Percentiles rank a stretch among this genome's conserved stretches.
phyloP scores from a whole-genome alignment of 2,113 vertebrate species.

The Elgaria multicarinata region DNA sequence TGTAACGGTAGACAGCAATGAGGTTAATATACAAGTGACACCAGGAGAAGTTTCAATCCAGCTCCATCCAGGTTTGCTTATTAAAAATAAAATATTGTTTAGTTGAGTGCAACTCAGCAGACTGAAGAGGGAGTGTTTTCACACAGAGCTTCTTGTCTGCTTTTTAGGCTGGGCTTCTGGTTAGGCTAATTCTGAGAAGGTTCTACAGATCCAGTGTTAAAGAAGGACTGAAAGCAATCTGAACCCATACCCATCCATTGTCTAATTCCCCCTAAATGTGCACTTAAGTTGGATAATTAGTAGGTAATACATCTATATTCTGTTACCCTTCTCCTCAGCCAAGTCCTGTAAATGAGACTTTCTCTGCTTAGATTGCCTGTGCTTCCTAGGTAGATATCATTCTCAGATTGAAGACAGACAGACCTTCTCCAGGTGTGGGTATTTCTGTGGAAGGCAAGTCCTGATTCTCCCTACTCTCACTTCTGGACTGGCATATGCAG shows the following conservation, averaged over 20 bases:
- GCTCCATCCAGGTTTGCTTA: constrained; percentile 86
- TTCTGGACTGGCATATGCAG: not conserved
- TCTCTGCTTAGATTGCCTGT: not conserved
- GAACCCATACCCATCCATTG: not conserved
- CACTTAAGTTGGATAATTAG: not conserved
- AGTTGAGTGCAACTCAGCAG: not conserved
- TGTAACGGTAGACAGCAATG: constrained; percentile 78
- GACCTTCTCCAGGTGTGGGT: not conserved
- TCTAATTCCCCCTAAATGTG: not conserved
- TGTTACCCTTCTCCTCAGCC: not conserved
- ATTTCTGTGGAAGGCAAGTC: not conserved
- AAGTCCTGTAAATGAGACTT: not conserved
- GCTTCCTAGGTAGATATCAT: not conserved
- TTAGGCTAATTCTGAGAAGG: not conserved
- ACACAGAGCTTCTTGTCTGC: not conserved
- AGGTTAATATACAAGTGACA: constrained; percentile 88
- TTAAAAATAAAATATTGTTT: constrained; percentile 45
- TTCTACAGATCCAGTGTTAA: not conserved
- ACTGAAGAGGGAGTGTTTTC: not conserved
- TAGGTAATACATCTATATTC: not conserved
- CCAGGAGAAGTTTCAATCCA: constrained; percentile 86
- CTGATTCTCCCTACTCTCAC: not conserved
- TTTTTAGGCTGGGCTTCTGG: not conserved
- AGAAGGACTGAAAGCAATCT: not conserved
- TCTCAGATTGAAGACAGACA: not conserved